Evolutionary conservation across 2,888 invertebrate genomes (phyloP), one percentile per base, ranked within the genome.

Genomic region (Idaea biselata): DNA sequence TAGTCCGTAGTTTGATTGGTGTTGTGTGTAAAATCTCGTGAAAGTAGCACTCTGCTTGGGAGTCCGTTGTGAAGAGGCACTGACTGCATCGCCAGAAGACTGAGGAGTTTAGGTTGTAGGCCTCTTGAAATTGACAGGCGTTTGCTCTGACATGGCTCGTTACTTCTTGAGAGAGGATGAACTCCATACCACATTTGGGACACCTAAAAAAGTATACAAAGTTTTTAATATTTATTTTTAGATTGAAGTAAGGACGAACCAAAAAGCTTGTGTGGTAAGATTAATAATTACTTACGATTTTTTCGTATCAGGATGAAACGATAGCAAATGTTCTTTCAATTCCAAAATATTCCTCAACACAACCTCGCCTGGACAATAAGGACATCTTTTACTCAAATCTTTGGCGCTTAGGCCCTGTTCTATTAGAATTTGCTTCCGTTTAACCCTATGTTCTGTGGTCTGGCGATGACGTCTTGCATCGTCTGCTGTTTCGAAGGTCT

Each of bases 111-210:
- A 77, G 71, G 0, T 76, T 67, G 7, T 76, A 72, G 0, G 79
- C 70, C 25, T 70, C 63, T 57, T 81, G 77, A 67, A 93, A 93
- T 54, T 87, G 90, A 79, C 94, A 96, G 3, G 93, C 88, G 66
- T 94, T 94, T 66, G 91, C 89, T 63, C 94, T 90, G n/a, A 95
- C 92, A 78, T 97, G 97, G 14, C 94, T 93, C 0, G 95, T 94
- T 14, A 97, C 93, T 77, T 96, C 96, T 90, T 97, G 97, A 0
- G 95, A 93, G 0, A 96, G 88, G 0, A 94, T 93, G 78, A 97
- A 97, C 14, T 91, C 86, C 79, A 93, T 87, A 0, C 96, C 96
- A 74, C 97, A 97, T 72, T 94, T 94, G 0, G 95, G 93, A 78
- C 97, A 97, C 63, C 95, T 95, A 83, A 57, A 90, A 89, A 67